phyloP scores from a whole-genome alignment of 64 coral and sea anemone genomes.

The Stylophora pistillata region DNA sequence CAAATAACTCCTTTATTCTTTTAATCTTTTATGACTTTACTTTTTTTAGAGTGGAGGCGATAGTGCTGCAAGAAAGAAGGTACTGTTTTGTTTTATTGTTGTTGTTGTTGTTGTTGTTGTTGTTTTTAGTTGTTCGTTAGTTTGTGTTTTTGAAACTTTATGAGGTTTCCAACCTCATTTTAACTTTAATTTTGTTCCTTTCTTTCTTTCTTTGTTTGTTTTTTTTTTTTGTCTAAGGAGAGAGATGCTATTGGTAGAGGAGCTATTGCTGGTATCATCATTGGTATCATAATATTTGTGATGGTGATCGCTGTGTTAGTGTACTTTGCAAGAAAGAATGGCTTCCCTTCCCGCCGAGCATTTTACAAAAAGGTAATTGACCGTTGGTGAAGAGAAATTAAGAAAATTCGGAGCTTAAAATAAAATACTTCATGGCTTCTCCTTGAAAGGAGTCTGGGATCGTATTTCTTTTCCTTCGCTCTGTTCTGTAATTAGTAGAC shows the following conservation, averaged over 20 bases:
- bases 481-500: too few species aligned
- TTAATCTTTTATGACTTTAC: background rate
- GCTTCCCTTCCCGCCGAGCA: background rate
- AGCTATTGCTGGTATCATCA: conserved; percentile 29
- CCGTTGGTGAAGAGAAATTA: too few species aligned
- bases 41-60: background rate
- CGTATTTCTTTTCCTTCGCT: too few species aligned
- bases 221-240: background rate
- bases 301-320: background rate
- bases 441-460: too few species aligned
- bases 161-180: too few species aligned
- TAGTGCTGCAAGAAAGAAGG: background rate
- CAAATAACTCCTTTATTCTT: too few species aligned
- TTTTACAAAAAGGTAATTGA: conserved; percentile 51
- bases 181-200: background rate
- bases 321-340: conserved; percentile 22
- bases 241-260: background rate
- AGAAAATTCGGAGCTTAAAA: background rate
- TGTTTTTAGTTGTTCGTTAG: background rate
- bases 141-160: background rate
- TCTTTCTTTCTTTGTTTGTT: background rate
- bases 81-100: background rate
- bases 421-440: background rate
- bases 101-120: background rate
- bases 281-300: background rate